Conservation (phyloP, 53 echinoderm and acorn worm genomes). For the Pentamera pediparva region DNA sequence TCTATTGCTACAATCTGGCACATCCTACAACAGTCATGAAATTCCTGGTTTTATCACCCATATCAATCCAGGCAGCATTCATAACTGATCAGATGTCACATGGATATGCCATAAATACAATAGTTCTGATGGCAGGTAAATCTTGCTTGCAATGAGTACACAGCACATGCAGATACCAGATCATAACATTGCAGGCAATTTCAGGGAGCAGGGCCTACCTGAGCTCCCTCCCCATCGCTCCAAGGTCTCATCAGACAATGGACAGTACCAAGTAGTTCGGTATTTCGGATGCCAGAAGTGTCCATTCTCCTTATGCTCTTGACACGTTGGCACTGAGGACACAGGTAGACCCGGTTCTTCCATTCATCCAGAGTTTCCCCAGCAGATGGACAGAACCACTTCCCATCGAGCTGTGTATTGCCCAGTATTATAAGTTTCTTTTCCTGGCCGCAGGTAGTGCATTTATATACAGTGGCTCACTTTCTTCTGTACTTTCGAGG, state of each 20-base stretch:
- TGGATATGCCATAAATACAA: too few species aligned
- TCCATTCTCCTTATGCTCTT: not conserved
- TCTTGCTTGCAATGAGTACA: too few species aligned
- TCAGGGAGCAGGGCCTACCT: too few species aligned
- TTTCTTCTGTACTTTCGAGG: not conserved
- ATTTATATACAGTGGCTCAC: conserved; percentile 2
- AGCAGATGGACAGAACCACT: conserved; percentile 41
- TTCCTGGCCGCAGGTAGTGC: conserved; percentile 1
- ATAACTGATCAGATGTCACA: too few species aligned
- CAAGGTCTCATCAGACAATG: not conserved
- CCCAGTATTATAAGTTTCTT: conserved; percentile 22
- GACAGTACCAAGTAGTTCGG: not conserved
- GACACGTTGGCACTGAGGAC: not conserved
- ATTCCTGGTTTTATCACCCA: too few species aligned
- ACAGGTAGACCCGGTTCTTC: conserved; percentile 17
- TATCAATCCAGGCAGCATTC: too few species aligned
- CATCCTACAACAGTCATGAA: too few species aligned
- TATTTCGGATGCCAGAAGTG: not conserved
- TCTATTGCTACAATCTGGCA: too few species aligned
- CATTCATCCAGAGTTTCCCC: conserved; percentile 34
- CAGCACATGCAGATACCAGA: too few species aligned
- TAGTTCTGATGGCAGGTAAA: too few species aligned
- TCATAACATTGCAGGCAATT: too few species aligned
- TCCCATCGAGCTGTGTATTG: conserved; percentile 31
- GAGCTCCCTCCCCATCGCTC: not conserved